Conservation (phyloP, 2,797 vertebrate species). For the Hyperoplus lanceolatus region DNA sequence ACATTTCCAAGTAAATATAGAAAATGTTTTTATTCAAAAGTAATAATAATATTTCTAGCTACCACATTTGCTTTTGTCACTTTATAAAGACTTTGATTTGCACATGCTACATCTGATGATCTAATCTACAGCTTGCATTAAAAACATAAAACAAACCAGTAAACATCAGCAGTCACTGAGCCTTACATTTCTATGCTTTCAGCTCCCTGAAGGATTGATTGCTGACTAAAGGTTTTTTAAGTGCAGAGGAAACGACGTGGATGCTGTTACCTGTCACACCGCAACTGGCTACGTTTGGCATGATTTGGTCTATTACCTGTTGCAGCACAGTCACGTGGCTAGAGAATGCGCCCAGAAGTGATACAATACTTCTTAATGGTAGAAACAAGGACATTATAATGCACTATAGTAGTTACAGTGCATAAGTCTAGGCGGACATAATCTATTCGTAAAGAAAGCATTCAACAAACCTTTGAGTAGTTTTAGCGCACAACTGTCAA, state of each 20-base stretch:
- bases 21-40: too few species aligned
- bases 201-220: background rate
- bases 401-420: rapidly evolving
- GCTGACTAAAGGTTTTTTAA: too few species aligned
- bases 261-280: background rate
- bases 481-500: conserved; percentile 15
- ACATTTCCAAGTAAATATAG: background rate
- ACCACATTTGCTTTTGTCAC: background rate
- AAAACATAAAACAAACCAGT: background rate
- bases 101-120: background rate
- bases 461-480: background rate
- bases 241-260: background rate
- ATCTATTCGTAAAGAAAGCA: rapidly evolving
- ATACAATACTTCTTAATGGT: background rate
- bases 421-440: rapidly evolving
- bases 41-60: background rate
- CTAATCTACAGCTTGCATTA: background rate
- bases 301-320: conserved; percentile 54
- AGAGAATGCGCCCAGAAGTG: conserved; percentile 7
- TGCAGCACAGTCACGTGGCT: conserved; percentile 61
- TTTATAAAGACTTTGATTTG: background rate
- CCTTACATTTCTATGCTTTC: background rate
- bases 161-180: too few species aligned
- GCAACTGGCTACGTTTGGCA: conserved; percentile 24
- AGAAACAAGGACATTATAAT: background rate